Evolutionary conservation across 2,888 invertebrate genomes (phyloP).

Genomic region (Acronicta aceris): DNA sequence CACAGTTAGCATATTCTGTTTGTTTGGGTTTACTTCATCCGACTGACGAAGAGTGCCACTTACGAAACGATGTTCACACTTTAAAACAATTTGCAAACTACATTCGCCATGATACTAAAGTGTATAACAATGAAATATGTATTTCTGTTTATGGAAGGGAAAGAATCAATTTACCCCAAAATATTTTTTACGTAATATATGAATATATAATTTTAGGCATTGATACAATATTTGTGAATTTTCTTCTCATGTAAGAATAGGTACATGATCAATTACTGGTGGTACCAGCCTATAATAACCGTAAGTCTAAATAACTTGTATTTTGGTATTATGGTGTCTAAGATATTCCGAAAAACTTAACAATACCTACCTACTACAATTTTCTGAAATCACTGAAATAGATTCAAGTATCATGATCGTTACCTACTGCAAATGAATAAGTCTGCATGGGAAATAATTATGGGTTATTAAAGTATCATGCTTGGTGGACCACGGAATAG

Average conservation of each 20-base stretch:
- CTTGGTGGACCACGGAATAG: slow-evolving; percentile 50
- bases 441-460: slow-evolving; percentile 48
- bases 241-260: slow-evolving; percentile 5
- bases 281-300: no score
- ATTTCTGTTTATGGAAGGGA: slow-evolving; percentile 19
- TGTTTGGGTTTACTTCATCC: slow-evolving; percentile 66
- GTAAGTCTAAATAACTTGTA: no score
- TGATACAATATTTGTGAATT: not conserved
- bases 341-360: no score
- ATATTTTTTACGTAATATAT: slow-evolving; percentile 19
- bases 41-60: slow-evolving; percentile 37
- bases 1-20: slow-evolving; percentile 56
- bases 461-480: slow-evolving; percentile 52
- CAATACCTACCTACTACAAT: not conserved
- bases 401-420: not conserved
- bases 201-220: no score
- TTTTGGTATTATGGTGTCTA: no score
- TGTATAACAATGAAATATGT: slow-evolving; percentile 42
- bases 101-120: slow-evolving; percentile 41
- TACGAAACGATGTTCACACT: slow-evolving; percentile 51
- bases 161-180: slow-evolving; percentile 29
- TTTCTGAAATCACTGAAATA: not conserved
- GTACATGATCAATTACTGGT: not conserved
- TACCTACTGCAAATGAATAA: not conserved
- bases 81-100: slow-evolving; percentile 39